Base-by-base conservation (phyloP, 1,140 invertebrate species). In the Tetranychus cinnabarinus region DNA sequence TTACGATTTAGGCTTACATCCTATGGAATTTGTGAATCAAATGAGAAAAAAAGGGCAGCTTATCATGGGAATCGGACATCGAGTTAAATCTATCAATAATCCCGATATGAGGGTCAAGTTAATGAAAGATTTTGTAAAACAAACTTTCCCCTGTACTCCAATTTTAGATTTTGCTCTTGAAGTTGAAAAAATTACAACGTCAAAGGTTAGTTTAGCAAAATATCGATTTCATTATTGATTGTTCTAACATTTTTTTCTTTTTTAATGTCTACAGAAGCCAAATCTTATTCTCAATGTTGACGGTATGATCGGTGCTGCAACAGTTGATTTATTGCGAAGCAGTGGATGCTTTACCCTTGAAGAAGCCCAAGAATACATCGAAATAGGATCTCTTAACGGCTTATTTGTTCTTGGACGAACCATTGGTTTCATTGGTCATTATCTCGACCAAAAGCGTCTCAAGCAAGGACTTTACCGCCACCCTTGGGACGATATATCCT, bases 221-320 rank as follows among this genome's bases (percentile, higher is more conserved):
- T 58, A 10, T 42, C 1, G 54, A n/a, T 36, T 59, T 34, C 2
- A 63, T 31, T 65, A n/a, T 35, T 37, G 35, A 61, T 63, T 60
- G 31, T 63, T 34, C 23, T 42, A n/a, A 54, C 4, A 46, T 34
- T 60, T 66, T 61, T 33, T n/a, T 46, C 35, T 62, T 39, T 37
- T 6, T n/a, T 6, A 52, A 23, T 23, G 23, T 31, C 3, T 52
- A 31, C 33, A 78, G 79, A 98, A 98, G 75, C 95, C 95, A 23
- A 99, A 98, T 77, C 78, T 99, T 37, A 99, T 99, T 71, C 77
- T 98, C 33, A 99, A 98, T 75, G 95, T 98, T 12, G 96, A 98
- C 76, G 96, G 96, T 62, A 85, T 95, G 65, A 95, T 98, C 70
- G 96, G 91, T 2, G 88, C 89, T 36, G 82, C 88, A 6, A 97